Conservation (phyloP, 1,140 invertebrate genomes). For the Drosophila auraria region DNA sequence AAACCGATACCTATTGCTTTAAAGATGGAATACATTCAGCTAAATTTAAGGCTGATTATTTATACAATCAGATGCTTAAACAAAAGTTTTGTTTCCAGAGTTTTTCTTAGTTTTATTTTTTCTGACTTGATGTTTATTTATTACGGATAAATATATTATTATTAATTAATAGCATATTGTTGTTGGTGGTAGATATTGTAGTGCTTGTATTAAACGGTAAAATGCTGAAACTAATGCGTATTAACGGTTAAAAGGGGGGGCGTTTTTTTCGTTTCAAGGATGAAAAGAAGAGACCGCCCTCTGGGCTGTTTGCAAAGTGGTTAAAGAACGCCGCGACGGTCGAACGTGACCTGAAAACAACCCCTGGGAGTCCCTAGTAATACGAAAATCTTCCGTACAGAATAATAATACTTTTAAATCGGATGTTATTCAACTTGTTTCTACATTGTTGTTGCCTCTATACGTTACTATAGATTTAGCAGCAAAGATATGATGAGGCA, state of each 20-base stretch:
- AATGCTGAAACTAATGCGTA: conserved; percentile 5
- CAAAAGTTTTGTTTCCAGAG: too few relatives aligned
- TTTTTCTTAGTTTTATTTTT: background rate
- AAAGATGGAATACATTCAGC: too few relatives aligned
- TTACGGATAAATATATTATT: background rate
- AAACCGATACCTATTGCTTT: too few relatives aligned
- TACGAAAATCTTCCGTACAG: background rate
- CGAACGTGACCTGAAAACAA: conserved; percentile 40
- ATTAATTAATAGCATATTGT: background rate
- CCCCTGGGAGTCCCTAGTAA: conserved; percentile 35
- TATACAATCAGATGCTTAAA: too few relatives aligned
- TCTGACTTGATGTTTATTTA: background rate
- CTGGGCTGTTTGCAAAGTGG: conserved; percentile 23
- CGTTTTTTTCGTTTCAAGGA: conserved; percentile 38
- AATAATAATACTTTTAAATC: conserved; percentile 17
- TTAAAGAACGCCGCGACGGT: conserved; percentile 37
- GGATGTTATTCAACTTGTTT: conserved; percentile 22
- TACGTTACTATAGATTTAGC: conserved; percentile 6
- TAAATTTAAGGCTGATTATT: too few relatives aligned
- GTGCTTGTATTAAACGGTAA: background rate
- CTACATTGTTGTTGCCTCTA: conserved; percentile 29
- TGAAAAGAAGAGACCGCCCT: conserved; percentile 43
- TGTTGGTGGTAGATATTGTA: too few relatives aligned
- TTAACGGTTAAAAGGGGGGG: conserved; percentile 26
- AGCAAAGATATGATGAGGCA: background rate